phyloP scores from a whole-genome alignment of 2,113 vertebrate species.

The Mustelus asterias region DNA sequence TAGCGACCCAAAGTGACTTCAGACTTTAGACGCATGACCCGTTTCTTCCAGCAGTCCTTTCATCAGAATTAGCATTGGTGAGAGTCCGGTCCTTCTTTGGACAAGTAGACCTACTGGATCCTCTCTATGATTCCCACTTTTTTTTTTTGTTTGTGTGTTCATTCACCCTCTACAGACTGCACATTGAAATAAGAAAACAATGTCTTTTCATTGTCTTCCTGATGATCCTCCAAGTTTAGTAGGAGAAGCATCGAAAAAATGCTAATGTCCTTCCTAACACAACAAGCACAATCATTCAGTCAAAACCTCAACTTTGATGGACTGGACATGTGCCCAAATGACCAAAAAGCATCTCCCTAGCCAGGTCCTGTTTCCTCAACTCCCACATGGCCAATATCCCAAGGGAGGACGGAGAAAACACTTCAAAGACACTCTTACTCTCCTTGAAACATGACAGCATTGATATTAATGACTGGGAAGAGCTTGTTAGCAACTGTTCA shows the following conservation, averaged over 20 bases:
- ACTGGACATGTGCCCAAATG: background rate
- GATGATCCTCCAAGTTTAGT: background rate
- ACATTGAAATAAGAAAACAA: no score
- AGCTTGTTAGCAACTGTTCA: no score
- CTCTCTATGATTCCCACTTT: background rate
- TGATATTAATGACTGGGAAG: no score
- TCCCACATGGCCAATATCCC: background rate
- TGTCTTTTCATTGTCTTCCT: no score
- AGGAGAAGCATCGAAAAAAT: no score
- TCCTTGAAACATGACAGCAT: no score
- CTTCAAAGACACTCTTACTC: background rate
- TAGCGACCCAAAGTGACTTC: background rate
- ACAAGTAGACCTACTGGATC: background rate
- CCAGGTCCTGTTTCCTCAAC: background rate
- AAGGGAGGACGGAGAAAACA: background rate
- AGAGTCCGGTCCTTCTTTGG: background rate
- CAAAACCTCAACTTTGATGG: background rate
- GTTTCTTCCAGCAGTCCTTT: background rate
- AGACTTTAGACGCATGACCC: background rate
- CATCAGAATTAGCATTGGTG: background rate
- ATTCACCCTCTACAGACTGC: background rate
- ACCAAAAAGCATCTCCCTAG: background rate
- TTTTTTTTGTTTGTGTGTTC: background rate
- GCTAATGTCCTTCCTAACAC: no score
- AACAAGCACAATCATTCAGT: background rate